These are phyloP conservation scores for Metalampra italica DNA, from an alignment of 2,888 invertebrate species.

Conservation along the genomic window DNA sequence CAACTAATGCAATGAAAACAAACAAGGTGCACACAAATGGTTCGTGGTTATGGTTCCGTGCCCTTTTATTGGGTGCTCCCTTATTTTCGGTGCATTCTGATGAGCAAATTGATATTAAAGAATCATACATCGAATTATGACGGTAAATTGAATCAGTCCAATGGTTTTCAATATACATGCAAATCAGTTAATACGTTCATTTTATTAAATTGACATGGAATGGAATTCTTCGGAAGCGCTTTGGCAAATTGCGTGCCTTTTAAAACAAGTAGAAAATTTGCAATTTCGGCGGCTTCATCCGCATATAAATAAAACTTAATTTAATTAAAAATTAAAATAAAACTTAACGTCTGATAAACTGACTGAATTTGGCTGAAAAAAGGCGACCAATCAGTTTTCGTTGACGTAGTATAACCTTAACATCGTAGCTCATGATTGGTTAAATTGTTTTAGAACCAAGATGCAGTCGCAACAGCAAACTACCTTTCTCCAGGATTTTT, in stretches of 20 bases:
- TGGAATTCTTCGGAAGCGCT: conserved; percentile 3
- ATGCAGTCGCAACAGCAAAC: too few relatives aligned
- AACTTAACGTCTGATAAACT: too few relatives aligned
- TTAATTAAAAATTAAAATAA: too few relatives aligned
- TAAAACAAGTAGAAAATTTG: background rate
- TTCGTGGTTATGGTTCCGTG: background rate
- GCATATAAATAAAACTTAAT: too few relatives aligned
- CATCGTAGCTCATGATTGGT: too few relatives aligned
- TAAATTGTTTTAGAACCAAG: too few relatives aligned
- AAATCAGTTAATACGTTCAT: conserved; percentile 6
- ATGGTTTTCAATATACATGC: conserved; percentile 12
- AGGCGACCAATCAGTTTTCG: too few relatives aligned
- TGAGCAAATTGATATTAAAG: conserved; percentile 1
- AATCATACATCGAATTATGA: conserved; percentile 1
- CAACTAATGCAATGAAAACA: conserved; percentile 2
- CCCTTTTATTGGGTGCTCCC: background rate
- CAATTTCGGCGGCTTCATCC: background rate
- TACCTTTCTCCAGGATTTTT: too few relatives aligned
- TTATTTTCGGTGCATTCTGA: background rate
- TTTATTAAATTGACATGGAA: background rate
- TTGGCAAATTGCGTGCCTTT: conserved; percentile 1
- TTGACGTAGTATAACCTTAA: too few relatives aligned
- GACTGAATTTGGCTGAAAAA: too few relatives aligned
- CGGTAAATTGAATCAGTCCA: conserved; percentile 6
- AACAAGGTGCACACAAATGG: conserved; percentile 4